Evolutionary conservation across 2,113 vertebrate genomes (phyloP).

Genomic region (Nibea coibor): DNA sequence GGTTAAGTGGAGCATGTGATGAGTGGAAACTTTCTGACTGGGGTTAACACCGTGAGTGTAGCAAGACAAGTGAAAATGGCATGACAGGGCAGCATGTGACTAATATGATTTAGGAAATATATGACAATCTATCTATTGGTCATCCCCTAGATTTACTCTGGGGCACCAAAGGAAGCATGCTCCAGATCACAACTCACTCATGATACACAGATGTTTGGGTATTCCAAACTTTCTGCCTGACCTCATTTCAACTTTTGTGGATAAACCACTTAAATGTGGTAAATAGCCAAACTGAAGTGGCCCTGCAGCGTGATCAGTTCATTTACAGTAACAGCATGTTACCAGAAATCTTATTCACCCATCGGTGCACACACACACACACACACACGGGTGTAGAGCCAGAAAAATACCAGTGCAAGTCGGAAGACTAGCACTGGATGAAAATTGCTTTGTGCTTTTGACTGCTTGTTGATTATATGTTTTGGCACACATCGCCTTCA

Average conservation of each 20-base stretch:
- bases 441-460: background rate
- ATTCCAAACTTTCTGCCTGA: slow-evolving; percentile 28
- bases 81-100: slow-evolving; percentile 26
- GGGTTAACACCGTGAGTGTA: background rate
- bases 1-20: slow-evolving; percentile 15
- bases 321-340: background rate
- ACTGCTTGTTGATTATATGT: background rate
- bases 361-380: no score
- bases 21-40: slow-evolving; percentile 22
- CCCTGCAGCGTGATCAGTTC: background rate
- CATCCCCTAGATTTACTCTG: background rate
- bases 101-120: background rate
- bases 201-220: slow-evolving; percentile 20
- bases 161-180: background rate
- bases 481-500: background rate
- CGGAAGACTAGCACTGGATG: no score
- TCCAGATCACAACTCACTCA: background rate
- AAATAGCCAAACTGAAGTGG: background rate
- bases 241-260: background rate
- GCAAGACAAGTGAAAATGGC: background rate
- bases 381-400: background rate
- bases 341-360: background rate
- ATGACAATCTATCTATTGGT: background rate
- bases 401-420: background rate
- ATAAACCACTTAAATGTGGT: background rate